Base-by-base conservation (phyloP, 1,140 invertebrate species). In the Acromyrmex charruanus region DNA sequence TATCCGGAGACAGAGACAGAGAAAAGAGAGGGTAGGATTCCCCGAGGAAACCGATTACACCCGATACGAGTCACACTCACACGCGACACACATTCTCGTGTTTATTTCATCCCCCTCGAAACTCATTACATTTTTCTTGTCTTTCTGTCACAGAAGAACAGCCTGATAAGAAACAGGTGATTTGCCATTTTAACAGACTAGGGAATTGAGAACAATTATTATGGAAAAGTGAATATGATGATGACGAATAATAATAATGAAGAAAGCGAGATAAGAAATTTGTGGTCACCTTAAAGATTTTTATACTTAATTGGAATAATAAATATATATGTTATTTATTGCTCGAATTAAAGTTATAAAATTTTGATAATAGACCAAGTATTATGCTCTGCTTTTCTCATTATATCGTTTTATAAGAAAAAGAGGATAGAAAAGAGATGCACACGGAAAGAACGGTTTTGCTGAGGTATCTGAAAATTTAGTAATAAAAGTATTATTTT, bases 11-110 rank as follows among this genome's bases (percentile, higher is more conserved):
- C n/a, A 80, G 79, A 87, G 69, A 81, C 10, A 31, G 69, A 63
- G 81, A 84, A 68, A 77, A 71, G 86, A 28, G 81, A 88, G 92
- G 89, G 88, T 92, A 81, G 89, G 88, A 92, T 92, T 89, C 88
- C 81, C 90, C 72, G 91, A 91, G 90, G 85, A 91, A 87, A 88
- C 85, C 86, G 88, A 91, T 92, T 88, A 91, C 87, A 87, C 90
- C 75, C 84, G 84, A 88, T 92, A 87, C 81, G 72, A 88, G 68
- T 87, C 51, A 68, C 90, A 68, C 66, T 71, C 69, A 74, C 77
- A 49, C 44, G 69, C 86, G 44, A 61, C 72, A 71, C 72, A 39
- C 63, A n/a, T 16, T 44, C 75, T 16, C 66, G 39, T 68, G 65
- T 21, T 51, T n/a, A 55, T 85, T 71, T 89, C 85, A 80, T 86